Evolutionary conservation across 2,797 vertebrate genomes (phyloP), one percentile per base, ranked within the genome.

Genomic region (Rhinophrynus dorsalis): DNA sequence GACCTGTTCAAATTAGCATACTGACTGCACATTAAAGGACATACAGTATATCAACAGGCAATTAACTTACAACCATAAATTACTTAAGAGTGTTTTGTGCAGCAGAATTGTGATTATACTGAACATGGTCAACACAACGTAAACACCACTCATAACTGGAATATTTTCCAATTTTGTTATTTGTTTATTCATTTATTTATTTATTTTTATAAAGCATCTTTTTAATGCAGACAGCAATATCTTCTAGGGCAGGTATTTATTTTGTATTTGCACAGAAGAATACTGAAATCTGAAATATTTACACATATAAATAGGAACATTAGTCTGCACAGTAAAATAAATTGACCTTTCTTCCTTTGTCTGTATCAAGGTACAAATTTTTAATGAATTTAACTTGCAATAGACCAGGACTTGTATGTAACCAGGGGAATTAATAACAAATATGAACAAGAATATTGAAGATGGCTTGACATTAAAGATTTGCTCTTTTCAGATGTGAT

Each of bases 401-500:
- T 29, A 9, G 5, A 59, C 3, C 2, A 27, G 13, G n/a, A 23
- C 26, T 35, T 23, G 21, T 50, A 2, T 21, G 45, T 8, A 10
- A 5, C 24, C 3, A 18, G 1, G 6, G 11, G 10, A 9, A 68
- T 33, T 30, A 54, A 13, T 44, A 45, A 33, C 9, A 30, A 29
- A 7, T 29, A 29, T 38, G 7, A 60, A 52, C 8, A 12, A 30
- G 20, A 32, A 60, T 27, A 52, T 44, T 40, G 5, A 38, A 20
- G 13, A 23, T 26, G 2, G n/a, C 9, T 30, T 9, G 9, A 4
- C 21, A 45, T 51, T 50, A 50, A 50, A 51, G 3, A 32, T 54
- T 54, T 68, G 48, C 47, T 37, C 37, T 61, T 54, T 62, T 3
- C 27, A 38, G 35, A 51, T 23, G 5, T 37, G 24, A 38, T 7